phyloP scores from a whole-genome alignment of 2,797 vertebrate genomes.

The Botia kubotai region DNA sequence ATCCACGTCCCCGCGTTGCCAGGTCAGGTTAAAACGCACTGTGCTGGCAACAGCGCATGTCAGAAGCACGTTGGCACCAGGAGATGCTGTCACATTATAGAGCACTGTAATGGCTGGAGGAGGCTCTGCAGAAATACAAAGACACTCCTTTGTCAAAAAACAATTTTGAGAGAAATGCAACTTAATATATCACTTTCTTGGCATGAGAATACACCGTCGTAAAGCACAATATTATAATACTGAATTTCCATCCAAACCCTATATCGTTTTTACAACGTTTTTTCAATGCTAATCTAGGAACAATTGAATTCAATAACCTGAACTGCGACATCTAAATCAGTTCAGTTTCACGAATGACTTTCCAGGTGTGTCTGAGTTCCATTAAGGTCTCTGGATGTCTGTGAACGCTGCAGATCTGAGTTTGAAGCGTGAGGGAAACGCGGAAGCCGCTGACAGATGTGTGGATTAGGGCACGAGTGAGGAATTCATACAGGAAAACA shows the following conservation, averaged over 20 bases:
- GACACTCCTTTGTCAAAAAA: too few species aligned
- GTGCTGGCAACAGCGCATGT: conserved; percentile 86
- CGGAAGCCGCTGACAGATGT: conserved; percentile 46
- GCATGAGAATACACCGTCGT: neutral
- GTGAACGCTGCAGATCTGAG: conserved; percentile 37
- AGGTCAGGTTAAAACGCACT: conserved; percentile 89
- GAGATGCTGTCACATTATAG: conserved; percentile 80
- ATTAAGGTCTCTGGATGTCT: conserved; percentile 20
- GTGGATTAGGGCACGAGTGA: conserved; percentile 43
- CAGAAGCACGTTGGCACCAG: conserved; percentile 81
- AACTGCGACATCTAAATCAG: neutral
- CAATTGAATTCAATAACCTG: neutral
- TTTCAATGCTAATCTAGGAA: neutral
- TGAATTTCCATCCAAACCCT: neutral
- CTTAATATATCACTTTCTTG: neutral
- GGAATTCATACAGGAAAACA: conserved; percentile 41
- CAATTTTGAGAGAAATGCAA: neutral
- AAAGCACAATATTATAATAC: neutral
- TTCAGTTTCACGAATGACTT: neutral
- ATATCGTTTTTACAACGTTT: neutral
- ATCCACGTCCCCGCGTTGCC: conserved; percentile 82
- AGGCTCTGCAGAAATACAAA: conserved; percentile 81
- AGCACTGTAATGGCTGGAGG: conserved; percentile 84
- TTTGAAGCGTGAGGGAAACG: conserved; percentile 18
- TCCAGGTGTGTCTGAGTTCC: conserved; percentile 8